Base-by-base conservation (phyloP, 2,113 vertebrate genomes). In the Centropus bengalensis region DNA sequence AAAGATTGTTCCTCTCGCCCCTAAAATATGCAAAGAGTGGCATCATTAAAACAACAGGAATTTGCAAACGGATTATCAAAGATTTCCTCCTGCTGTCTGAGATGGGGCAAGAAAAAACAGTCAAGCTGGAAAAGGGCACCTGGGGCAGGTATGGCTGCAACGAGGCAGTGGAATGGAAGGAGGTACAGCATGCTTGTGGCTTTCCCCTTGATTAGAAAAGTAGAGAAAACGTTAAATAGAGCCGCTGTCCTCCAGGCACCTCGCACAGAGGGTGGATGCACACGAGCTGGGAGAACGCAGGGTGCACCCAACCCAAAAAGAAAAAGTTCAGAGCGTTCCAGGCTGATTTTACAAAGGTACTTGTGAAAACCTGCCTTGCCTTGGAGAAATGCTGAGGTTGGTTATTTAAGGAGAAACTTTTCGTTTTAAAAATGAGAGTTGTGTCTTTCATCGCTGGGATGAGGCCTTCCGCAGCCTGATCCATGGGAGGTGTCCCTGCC, bases 161-260 rank as follows among this genome's bases (percentile, higher is more conserved):
- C 0, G 6, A 82, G 71, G 14, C 28, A 62, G 69, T 15, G 5
- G 12, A n/a, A 33, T 45, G 87, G 82, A 81, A 62, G 63, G 82
- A 32, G 83, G 63, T 82, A 77, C 68, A 44, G 33, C 14, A 17
- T 22, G 42, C 64, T 60, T 76, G 78, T 84, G 86, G 86, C 80
- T 92, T 93, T 73, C 36, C 71, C 75, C 20, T 76, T 45, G 21
- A 80, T 54, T 63, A 55, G 44, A 67, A 17, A 88, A 38, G 47
- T 2, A 71, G 64, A 63, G 85, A 74, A 86, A 94, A 91, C 8
- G 20, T 78, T 87, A 63, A 76, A 70, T 62, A 56, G 3, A 8
- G 75, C 64, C 86, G 85, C 87, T 8, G 58, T 87, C 71, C 87
- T 83, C 66, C 74, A 89, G 88, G 93, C 94, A 84, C 33, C 67